phyloP scores from a whole-genome alignment of 2,888 invertebrate genomes.

The Tetranychus piercei region DNA sequence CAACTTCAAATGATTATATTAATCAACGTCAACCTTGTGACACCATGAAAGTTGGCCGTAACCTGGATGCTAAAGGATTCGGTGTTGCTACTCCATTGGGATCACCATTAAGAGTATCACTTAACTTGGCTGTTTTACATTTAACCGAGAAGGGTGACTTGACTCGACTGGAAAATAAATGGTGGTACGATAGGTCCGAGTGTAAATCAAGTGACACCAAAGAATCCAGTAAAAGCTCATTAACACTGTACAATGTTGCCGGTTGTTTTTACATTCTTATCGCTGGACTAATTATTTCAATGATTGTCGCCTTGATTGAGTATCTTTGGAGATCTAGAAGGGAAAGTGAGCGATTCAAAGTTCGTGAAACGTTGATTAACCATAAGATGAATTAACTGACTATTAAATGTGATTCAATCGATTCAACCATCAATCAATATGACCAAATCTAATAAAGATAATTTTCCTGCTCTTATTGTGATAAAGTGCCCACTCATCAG shows the following conservation, averaged over 20 bases:
- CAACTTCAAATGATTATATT: slow-evolving; percentile 41
- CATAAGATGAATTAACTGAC: neutral
- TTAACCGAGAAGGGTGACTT: slow-evolving; percentile 79
- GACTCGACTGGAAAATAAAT: slow-evolving; percentile 71
- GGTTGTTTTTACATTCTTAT: slow-evolving; percentile 97
- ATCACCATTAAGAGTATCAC: slow-evolving; percentile 73
- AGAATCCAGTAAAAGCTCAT: slow-evolving; percentile 59
- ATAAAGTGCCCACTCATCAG: neutral
- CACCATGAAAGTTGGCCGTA: slow-evolving; percentile 77
- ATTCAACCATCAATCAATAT: too few species aligned
- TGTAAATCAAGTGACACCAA: slow-evolving; percentile 36
- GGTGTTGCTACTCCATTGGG: slow-evolving; percentile 84
- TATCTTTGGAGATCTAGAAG: slow-evolving; percentile 37
- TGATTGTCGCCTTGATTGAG: slow-evolving; percentile 77
- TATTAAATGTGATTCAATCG: neutral
- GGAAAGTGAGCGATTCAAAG: neutral
- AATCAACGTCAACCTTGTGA: slow-evolving; percentile 80
- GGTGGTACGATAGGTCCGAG: slow-evolving; percentile 66
- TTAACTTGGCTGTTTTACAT: slow-evolving; percentile 75
- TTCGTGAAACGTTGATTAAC: neutral
- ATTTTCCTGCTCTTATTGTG: neutral
- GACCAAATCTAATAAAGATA: too few species aligned
- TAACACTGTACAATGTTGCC: slow-evolving; percentile 91
- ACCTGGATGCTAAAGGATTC: slow-evolving; percentile 58
- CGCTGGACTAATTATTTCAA: slow-evolving; percentile 71